A percentile compares a stretch with the other conserved stretches of the same genome.
These are phyloP conservation scores for Sinocyclocheilus maitianheensis DNA, from an alignment of 2,113 vertebrate species.

Conservation along the genomic window DNA sequence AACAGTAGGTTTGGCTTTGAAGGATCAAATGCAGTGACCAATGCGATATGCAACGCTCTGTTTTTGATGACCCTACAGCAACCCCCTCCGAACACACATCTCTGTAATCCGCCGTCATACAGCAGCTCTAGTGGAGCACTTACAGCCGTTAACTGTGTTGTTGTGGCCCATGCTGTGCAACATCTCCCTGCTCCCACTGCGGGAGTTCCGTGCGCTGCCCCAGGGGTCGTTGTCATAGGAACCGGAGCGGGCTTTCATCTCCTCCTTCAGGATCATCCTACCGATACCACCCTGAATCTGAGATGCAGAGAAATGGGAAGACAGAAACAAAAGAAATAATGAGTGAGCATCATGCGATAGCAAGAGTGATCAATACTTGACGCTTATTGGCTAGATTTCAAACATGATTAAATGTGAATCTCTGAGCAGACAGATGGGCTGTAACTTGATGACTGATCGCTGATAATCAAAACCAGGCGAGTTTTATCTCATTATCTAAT, in stretches of 20 bases:
- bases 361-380: background rate
- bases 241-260: constrained; percentile 97
- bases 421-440: background rate
- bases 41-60: background rate
- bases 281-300: constrained; percentile 96
- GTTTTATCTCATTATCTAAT: background rate
- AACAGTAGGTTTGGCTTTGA: constrained; percentile 4
- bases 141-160: constrained; percentile 94
- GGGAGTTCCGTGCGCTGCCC: constrained; percentile 91
- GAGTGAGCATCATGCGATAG: background rate
- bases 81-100: constrained; percentile 11
- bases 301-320: background rate
- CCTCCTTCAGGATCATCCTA: constrained; percentile 96
- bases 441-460: background rate
- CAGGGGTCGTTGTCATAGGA: constrained; percentile 95
- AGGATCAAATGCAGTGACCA: background rate
- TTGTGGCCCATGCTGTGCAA: constrained; percentile 87
- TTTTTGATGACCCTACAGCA: background rate
- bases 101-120: background rate
- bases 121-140: constrained; percentile 64
- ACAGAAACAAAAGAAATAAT: constrained; percentile 18
- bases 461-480: background rate
- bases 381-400: background rate
- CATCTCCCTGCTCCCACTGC: constrained; percentile 92
- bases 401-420: background rate